Base-by-base conservation (phyloP, 2,113 vertebrate genomes). In the Ageneiosus marmoratus region DNA sequence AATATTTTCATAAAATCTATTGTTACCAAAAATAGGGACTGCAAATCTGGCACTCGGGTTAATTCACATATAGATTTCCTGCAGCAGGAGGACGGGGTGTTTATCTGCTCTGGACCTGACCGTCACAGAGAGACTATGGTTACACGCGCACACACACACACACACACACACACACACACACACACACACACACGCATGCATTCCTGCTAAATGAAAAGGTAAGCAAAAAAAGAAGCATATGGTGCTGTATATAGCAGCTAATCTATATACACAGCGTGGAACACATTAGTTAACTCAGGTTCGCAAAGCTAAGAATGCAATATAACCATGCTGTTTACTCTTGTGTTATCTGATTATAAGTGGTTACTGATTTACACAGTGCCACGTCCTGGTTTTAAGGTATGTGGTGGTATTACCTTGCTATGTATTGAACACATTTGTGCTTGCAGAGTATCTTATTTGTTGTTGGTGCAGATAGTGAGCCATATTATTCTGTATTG, bases 1-100 rank as follows among this genome's bases (percentile, higher is more conserved):
- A 88, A 88, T 88, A 86, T 88, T 88, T 85, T 74, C 29, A 81
- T 80, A 81, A 77, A 84, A 86, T 73, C 84, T 86, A 81, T 84
- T 87, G 82, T 87, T 87, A 85, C 89, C 82, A 74, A 79, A 86
- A 82, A 82, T 76, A 84, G 76, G 44, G 58, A 5, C 56, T 50
- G 62, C 65, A 53, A 56, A 53, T 69, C 58, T 41, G 62, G 34
- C 51, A 46, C 73, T 69, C 29, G 55, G 67, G 80, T 73, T 73
- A 53, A n/a, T 78, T 74, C 56, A 77, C 81, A 62, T 78, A 77
- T 88, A 77, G 67, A 51, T 79, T 85, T 88, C 48, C 77, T 80
- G 44, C 78, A 62, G 63, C 41, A 46, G 63, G 74, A 80, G 60
- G 79, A 81, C 79, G 77, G 81, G n/a, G 53, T 81, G 80, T 84